These are phyloP conservation scores for Endotricha flammealis DNA, from an alignment of 2,888 invertebrate genomes.

Conservation along the genomic window DNA sequence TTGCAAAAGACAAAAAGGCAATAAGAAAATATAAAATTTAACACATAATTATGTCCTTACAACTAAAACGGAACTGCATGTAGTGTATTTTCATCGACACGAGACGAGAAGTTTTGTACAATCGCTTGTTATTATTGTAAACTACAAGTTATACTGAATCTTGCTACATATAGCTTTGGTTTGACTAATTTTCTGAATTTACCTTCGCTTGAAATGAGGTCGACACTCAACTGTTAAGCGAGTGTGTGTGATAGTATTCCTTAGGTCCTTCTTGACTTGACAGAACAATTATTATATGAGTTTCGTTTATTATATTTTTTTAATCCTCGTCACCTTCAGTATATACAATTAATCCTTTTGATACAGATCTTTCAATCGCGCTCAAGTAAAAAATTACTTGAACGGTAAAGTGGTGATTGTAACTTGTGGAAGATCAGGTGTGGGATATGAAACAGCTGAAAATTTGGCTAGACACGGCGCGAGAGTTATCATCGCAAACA, in stretches of 20 bases:
- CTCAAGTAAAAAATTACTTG: slow-evolving; percentile 21
- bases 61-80: too few species aligned
- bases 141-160: too few species aligned
- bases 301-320: slow-evolving; percentile 21
- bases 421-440: slow-evolving; percentile 62
- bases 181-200: too few species aligned
- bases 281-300: slow-evolving; percentile 13
- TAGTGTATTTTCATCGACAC: too few species aligned
- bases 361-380: slow-evolving; percentile 11
- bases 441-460: slow-evolving; percentile 64
- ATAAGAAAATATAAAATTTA: too few species aligned
- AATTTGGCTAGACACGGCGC: slow-evolving; percentile 66
- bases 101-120: too few species aligned
- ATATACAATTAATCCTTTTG: not conserved
- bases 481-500: slow-evolving; percentile 70
- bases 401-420: slow-evolving; percentile 60
- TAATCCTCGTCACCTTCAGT: slow-evolving; percentile 22
- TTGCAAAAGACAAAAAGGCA: too few species aligned
- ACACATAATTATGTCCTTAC: too few species aligned
- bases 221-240: slow-evolving; percentile 22
- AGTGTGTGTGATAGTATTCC: slow-evolving; percentile 19
- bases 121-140: too few species aligned
- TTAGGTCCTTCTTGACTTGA: slow-evolving; percentile 27
- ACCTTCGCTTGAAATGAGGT: too few species aligned
- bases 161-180: too few species aligned